Percentiles rank a stretch among this genome's conserved stretches.
Conservation (phyloP, 2,113 vertebrate species). For the Thymallus thymallus region DNA sequence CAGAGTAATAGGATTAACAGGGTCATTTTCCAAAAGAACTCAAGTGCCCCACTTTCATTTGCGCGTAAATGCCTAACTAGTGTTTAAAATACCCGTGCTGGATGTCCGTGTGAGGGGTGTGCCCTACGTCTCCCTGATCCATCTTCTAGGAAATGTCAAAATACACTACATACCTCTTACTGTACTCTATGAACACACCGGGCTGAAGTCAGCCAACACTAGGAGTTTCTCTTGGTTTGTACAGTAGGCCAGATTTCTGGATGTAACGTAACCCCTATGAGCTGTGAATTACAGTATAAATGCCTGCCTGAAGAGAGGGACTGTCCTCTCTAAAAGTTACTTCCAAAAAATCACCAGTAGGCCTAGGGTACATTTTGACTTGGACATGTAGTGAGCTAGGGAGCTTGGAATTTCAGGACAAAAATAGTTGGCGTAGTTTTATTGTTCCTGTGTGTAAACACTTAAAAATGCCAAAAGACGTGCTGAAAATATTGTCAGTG, state of each 20-base stretch:
- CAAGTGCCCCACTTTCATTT: neutral
- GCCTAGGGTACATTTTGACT: neutral
- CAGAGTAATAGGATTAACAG: neutral
- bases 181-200: too few relatives aligned
- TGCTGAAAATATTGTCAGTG: neutral
- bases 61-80: neutral
- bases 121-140: neutral
- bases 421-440: neutral
- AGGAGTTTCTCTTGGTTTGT: too few relatives aligned
- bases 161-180: too few relatives aligned
- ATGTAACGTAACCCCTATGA: neutral
- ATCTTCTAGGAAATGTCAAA: neutral
- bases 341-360: too few relatives aligned
- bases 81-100: neutral
- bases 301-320: conserved; percentile 27
- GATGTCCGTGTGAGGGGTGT: neutral
- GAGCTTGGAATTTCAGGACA: neutral
- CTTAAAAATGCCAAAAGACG: neutral
- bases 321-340: neutral
- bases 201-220: too few relatives aligned
- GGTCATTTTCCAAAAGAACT: neutral
- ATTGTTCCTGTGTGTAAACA: neutral
- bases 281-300: conserved; percentile 17
- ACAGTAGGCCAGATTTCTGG: too few relatives aligned
- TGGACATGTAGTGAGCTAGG: neutral